These are phyloP conservation scores for Psephotus haematonotus DNA, from an alignment of 2,113 vertebrate genomes.

Conservation along the genomic window DNA sequence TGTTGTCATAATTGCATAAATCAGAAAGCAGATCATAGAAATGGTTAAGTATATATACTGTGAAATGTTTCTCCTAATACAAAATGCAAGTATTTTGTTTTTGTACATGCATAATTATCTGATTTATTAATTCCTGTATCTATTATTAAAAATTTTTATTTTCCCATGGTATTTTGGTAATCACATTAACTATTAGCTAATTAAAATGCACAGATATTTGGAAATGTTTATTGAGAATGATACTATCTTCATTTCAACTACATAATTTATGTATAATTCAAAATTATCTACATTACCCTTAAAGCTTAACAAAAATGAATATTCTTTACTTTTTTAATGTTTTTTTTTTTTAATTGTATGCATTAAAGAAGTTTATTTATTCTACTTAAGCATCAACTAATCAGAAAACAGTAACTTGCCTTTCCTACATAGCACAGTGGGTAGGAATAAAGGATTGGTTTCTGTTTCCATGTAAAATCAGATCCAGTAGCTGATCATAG, in stretches of 20 bases:
- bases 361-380: not conserved
- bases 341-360: not conserved
- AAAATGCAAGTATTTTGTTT: not conserved
- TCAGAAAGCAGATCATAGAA: not conserved
- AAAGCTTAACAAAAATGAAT: not conserved
- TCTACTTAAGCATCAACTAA: not conserved
- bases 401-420: not conserved
- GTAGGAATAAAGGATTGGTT: not conserved
- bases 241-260: not conserved
- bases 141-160: not conserved
- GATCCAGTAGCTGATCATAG: not conserved
- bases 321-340: not conserved
- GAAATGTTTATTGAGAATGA: not conserved
- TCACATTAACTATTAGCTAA: not conserved
- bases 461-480: not conserved
- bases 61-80: not conserved
- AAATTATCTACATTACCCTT: not conserved
- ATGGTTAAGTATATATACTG: not conserved
- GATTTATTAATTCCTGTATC: not conserved
- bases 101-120: not conserved
- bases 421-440: not conserved
- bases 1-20: not conserved
- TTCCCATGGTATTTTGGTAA: not conserved
- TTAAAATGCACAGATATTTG: conserved; percentile 2
- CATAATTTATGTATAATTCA: not conserved